These are phyloP conservation scores for Trichonephila clavipes DNA, from an alignment of 1,140 invertebrate species.

Conservation along the genomic window DNA sequence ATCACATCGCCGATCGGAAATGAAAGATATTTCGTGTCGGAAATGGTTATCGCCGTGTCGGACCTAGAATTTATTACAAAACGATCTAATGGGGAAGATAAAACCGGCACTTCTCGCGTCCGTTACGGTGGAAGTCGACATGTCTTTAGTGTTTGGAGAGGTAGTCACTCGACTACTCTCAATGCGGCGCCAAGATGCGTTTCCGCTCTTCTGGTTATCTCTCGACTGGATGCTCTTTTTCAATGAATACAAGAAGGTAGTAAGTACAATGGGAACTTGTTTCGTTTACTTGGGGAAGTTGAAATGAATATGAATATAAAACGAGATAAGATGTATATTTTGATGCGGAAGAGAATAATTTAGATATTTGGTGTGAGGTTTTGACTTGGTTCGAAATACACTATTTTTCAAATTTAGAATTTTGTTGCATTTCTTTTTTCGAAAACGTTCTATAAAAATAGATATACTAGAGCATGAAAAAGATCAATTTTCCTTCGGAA, in stretches of 20 bases:
- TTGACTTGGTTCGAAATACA: too few species aligned
- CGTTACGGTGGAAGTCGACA: neutral
- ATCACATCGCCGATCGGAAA: neutral
- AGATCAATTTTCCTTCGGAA: too few species aligned
- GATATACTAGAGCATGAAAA: too few species aligned
- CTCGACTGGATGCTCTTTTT: neutral
- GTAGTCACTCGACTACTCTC: neutral
- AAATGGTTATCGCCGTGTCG: slow-evolving; percentile 21
- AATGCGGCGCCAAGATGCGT: neutral
- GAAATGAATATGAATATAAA: too few species aligned
- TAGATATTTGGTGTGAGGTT: too few species aligned
- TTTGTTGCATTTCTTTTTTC: too few species aligned
- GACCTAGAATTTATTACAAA: slow-evolving; percentile 3
- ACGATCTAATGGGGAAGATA: neutral
- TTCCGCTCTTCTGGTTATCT: neutral
- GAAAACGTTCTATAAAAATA: too few species aligned
- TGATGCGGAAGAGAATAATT: too few species aligned
- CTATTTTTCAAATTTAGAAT: too few species aligned
- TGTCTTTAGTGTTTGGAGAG: neutral
- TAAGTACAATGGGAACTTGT: too few species aligned
- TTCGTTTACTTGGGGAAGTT: too few species aligned
- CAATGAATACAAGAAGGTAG: neutral
- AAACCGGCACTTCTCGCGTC: neutral
- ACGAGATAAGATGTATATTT: too few species aligned
- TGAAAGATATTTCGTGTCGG: slow-evolving; percentile 25